Conservation (phyloP, 2,797 vertebrate species). For the Clarias pachynema region DNA sequence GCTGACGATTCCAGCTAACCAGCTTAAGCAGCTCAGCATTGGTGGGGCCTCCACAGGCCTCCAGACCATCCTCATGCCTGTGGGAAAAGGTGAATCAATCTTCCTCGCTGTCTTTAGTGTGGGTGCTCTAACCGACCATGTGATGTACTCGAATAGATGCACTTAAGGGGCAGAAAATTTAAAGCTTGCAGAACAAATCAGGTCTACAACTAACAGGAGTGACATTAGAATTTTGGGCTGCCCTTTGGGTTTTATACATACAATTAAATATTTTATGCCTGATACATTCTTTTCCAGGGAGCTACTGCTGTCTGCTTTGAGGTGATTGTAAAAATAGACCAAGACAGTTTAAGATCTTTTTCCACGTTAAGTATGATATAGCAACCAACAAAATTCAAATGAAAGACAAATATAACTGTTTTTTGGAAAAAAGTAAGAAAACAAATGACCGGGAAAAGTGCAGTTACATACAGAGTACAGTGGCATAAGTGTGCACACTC, state of each 20-base stretch:
- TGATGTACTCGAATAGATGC: not conserved
- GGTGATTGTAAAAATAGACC: not conserved
- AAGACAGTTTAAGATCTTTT: not conserved
- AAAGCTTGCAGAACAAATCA: not conserved
- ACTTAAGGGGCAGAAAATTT: not conserved
- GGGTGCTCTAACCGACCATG: not conserved
- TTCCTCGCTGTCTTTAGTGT: not conserved
- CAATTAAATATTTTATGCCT: not conserved
- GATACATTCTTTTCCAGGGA: not conserved
- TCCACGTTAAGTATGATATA: not conserved
- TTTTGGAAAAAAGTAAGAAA: not conserved
- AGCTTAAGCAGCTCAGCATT: slow-evolving; percentile 90
- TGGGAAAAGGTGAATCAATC: slow-evolving; percentile 84
- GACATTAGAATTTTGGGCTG: not conserved
- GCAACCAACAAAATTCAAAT: not conserved
- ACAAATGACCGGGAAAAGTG: not conserved
- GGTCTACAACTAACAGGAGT: not conserved
- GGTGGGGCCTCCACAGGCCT: slow-evolving; percentile 80
- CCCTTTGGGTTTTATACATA: not conserved
- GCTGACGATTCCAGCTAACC: slow-evolving; percentile 90
- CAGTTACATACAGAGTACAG: not conserved
- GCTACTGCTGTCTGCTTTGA: not conserved
- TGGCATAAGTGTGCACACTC: not conserved
- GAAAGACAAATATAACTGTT: not conserved
- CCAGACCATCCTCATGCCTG: slow-evolving; percentile 93